Evolutionary conservation across 2,888 invertebrate species (phyloP).

Genomic region (Stenchaetothrips biformis): DNA sequence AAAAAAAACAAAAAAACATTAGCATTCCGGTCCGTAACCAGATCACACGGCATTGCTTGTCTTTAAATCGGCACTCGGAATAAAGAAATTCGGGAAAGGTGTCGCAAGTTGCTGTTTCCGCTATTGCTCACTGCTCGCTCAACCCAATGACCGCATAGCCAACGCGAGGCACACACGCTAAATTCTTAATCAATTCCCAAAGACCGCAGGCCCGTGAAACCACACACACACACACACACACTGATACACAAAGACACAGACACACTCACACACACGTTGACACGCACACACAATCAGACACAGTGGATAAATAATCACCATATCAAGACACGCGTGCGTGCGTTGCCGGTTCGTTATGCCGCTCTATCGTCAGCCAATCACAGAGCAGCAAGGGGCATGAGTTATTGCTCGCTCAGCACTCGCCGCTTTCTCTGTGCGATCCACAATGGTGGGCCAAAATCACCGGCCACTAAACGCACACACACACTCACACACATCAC

Average conservation of each 20-base stretch:
- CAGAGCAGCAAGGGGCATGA: neutral
- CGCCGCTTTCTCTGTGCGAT: neutral
- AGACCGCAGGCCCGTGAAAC: too few species aligned
- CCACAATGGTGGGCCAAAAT: neutral
- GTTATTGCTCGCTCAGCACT: neutral
- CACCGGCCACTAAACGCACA: neutral
- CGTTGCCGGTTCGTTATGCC: conserved; percentile 8
- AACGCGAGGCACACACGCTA: too few species aligned
- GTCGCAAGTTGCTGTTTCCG: too few species aligned
- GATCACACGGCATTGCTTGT: too few species aligned
- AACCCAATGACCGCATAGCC: too few species aligned
- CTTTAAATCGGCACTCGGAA: too few species aligned
- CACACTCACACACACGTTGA: neutral
- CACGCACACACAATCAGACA: neutral
- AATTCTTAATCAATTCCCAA: too few species aligned
- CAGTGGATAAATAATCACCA: conserved; percentile 15
- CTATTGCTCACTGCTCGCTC: too few species aligned
- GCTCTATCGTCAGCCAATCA: conserved; percentile 15
- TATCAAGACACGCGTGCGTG: neutral
- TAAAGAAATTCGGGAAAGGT: too few species aligned
- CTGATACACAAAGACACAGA: neutral
- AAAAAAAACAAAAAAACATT: neutral
- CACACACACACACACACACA: conserved; percentile 5
- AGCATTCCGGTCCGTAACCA: too few species aligned
- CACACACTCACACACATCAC: neutral